Evolutionary conservation across 2,113 vertebrate genomes (phyloP), one percentile per base, ranked within the genome.

Genomic region (Todiramphus chloris): DNA sequence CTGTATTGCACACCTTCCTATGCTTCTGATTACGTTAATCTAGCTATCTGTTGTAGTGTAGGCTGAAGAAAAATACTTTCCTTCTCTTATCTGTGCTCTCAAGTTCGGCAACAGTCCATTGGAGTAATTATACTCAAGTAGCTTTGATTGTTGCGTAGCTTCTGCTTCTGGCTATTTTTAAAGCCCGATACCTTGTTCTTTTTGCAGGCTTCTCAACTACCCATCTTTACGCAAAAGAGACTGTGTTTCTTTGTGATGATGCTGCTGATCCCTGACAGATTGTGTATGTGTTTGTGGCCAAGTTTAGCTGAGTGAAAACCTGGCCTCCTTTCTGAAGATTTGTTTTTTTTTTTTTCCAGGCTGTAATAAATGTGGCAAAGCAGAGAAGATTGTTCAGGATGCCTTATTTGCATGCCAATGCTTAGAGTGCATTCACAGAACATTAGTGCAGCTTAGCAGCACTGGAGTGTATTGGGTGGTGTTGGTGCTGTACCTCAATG

Each of bases 251-350:
- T 94, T 94, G 64, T 94, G 77, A 48, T 93, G 80, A 50, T 74
- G 37, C 53, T 18, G 13, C 77, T 95, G 88, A 92, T 96, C 76
- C 83, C 88, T 94, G 92, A 94, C 92, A 94, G 96, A 93, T 85
- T 93, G 88, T 91, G 44, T 37, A 11, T 90, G 66, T 69, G 43
- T 75, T 83, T 81, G 80, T 48, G 76, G 94, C 93, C 96, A 96
- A 87, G 83, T 93, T 92, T 90, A 92, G 64, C 95, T 90, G 79
- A 92, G 63, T 83, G 72, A 90, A 95, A 96, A 87, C 76, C 73
- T 95, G 93, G 83, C 95, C 92, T 95, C 86, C 59, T 93, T 96
- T 83, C 75, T 76, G 55, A 86, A 87, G 60, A 43, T 15, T 83
- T 48, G 43, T 55, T 80, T 80, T 35, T 50, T 53, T 53, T 53